A percentile compares a stretch with the other conserved stretches of the same genome.
Conservation (phyloP, 2,888 invertebrate genomes). For the Aplocera efformata region DNA sequence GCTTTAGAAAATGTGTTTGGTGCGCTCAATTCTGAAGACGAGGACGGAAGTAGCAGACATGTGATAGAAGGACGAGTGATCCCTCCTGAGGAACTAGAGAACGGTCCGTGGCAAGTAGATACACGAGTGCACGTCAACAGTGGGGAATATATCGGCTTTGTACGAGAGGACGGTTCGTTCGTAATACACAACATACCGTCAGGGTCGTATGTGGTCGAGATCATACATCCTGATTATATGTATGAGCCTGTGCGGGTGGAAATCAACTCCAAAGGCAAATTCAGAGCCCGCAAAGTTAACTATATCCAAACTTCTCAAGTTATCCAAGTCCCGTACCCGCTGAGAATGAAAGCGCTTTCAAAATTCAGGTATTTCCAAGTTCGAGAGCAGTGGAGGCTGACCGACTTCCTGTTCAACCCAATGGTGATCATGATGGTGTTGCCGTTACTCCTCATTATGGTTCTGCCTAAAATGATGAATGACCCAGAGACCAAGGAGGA, state of each 20-base stretch:
- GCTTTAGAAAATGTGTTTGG: constrained; percentile 34
- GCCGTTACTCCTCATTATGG: constrained; percentile 93
- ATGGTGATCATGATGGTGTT: constrained; percentile 99
- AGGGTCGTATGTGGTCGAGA: constrained; percentile 96
- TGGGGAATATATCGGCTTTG: constrained; percentile 92
- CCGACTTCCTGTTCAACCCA: constrained; percentile 97
- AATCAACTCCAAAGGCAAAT: constrained; percentile 98
- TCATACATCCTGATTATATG: constrained; percentile 92
- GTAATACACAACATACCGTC: constrained; percentile 91
- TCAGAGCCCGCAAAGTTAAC: constrained; percentile 96
- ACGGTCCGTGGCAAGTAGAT: constrained; percentile 86
- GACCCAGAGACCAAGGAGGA: constrained; percentile 98
- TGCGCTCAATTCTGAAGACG: constrained; percentile 59
- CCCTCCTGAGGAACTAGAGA: constrained; percentile 83
- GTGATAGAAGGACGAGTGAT: constrained; percentile 91
- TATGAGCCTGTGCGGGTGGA: constrained; percentile 98
- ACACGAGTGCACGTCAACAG: constrained; percentile 92
- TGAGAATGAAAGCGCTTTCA: constrained; percentile 91
- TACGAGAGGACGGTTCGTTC: constrained; percentile 96
- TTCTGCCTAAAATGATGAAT: constrained; percentile 97
- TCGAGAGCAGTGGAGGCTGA: constrained; percentile 97
- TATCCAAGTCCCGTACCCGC: constrained; percentile 94
- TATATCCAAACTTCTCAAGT: constrained; percentile 95
- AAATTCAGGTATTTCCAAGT: constrained; percentile 94
- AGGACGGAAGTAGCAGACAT: constrained; percentile 79